Evolutionary conservation across 2,797 vertebrate genomes (phyloP), one percentile per base, ranked within the genome.

Genomic region (Kryptolebias ocellatus): DNA sequence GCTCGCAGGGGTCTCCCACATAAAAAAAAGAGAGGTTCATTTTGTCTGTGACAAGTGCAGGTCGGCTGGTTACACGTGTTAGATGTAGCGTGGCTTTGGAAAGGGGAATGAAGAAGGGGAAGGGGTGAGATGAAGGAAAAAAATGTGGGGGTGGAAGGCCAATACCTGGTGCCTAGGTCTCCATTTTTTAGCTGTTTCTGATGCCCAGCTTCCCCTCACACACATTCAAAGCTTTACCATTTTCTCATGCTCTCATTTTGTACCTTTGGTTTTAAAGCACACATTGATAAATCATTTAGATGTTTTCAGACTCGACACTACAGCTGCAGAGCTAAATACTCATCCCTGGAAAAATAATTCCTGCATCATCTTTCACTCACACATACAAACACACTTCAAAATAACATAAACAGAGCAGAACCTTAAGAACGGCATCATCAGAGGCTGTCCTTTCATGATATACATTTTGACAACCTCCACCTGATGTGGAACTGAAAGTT

Each of bases 21-120:
- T 39, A 55, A 70, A 87, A 85, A 70, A 86, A 84, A 88, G 64
- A 88, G 82, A 89, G 83, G 90, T 88, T 84, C 50, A 89, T 91
- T 90, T 87, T 86, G 83, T 84, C 74, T 66, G 70, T 68, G 86
- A 91, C 83, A 90, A 84, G 86, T 78, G 76, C 66, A 80, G 83
- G 83, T 89, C 81, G 83, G 80, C 84, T 89, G 83, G 82, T 81
- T 91, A 90, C 84, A 89, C 37, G 55, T 86, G 83, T 87, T 88
- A 86, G 83, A 74, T 80, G 86, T 83, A 80, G 83, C 83, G 69
- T 72, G 45, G 77, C 76, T 73, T 73, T 54, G 66, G 72, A 74
- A 78, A 72, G 65, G 50, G 45, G 57, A 60, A n/a, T 60, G 14
- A 6, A 27, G 20, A 2, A 54, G 59, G 51, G 18, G 46, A 20